Conservation (phyloP, 2,113 vertebrate species). For the Lagenorhynchus albirostris region DNA sequence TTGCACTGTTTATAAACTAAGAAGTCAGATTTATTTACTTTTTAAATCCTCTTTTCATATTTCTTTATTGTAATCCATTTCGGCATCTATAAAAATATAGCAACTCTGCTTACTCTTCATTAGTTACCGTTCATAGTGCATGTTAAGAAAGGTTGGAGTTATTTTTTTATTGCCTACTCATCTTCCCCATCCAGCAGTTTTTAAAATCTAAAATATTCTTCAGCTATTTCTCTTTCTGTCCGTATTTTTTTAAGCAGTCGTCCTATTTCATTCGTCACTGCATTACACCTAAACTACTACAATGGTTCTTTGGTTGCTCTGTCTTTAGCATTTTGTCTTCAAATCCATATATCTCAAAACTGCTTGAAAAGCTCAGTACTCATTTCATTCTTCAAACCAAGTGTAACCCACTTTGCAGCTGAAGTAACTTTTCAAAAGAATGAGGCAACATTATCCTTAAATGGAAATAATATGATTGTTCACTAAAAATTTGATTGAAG, state of each 20-base stretch:
- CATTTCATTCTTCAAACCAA: background rate
- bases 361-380: background rate
- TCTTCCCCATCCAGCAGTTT: background rate
- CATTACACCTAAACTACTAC: background rate
- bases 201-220: background rate
- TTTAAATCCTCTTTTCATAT: background rate
- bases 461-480: background rate
- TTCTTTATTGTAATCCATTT: background rate
- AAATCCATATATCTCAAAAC: background rate
- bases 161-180: background rate
- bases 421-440: background rate
- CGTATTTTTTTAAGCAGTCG: background rate
- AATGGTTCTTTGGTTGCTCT: background rate
- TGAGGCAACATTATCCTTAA: background rate
- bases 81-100: background rate
- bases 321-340: background rate
- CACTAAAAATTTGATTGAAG: background rate
- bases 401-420: background rate
- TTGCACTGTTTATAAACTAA: background rate
- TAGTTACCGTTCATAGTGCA: background rate
- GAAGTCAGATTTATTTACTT: background rate
- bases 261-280: background rate
- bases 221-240: background rate
- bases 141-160: background rate
- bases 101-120: background rate